Conservation (phyloP, 1,140 invertebrate species). For the Psix sp. region DNA sequence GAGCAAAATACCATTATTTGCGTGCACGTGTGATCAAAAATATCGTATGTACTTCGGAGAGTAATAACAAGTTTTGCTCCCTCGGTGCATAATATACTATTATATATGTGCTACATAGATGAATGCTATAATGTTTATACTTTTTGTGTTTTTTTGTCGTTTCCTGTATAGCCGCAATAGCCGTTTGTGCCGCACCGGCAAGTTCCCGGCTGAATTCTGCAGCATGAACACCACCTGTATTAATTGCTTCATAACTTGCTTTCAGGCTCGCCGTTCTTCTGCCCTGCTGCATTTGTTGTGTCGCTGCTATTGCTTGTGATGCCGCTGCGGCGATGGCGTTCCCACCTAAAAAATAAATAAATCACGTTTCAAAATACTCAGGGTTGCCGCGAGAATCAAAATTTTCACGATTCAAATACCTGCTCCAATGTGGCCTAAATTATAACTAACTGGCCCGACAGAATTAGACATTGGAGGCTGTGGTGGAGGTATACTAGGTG, state of each 20-base stretch:
- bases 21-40: no score
- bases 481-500: constrained; percentile 64
- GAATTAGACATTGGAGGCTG: constrained; percentile 72
- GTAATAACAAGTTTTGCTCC: no score
- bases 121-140: constrained; percentile 59
- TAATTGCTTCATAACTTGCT: constrained; percentile 94
- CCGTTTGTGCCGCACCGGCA: constrained; percentile 86
- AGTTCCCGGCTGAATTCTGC: constrained; percentile 81
- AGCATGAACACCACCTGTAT: constrained; percentile 79
- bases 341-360: constrained; percentile 70
- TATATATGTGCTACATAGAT: not conserved
- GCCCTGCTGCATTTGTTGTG: constrained; percentile 97
- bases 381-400: no score
- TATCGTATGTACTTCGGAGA: no score
- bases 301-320: constrained; percentile 96
- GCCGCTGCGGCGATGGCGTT: constrained; percentile 96
- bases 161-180: constrained; percentile 85
- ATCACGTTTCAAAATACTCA: not conserved
- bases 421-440: constrained; percentile 83
- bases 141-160: constrained; percentile 84
- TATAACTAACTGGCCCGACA: constrained; percentile 78
- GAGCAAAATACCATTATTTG: no score
- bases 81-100: no score
- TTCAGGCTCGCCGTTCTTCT: constrained; percentile 95
- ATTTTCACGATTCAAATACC: constrained; percentile 68